These are phyloP conservation scores for Felis catus DNA, from an alignment of 2,113 vertebrate species.

Conservation along the genomic window DNA sequence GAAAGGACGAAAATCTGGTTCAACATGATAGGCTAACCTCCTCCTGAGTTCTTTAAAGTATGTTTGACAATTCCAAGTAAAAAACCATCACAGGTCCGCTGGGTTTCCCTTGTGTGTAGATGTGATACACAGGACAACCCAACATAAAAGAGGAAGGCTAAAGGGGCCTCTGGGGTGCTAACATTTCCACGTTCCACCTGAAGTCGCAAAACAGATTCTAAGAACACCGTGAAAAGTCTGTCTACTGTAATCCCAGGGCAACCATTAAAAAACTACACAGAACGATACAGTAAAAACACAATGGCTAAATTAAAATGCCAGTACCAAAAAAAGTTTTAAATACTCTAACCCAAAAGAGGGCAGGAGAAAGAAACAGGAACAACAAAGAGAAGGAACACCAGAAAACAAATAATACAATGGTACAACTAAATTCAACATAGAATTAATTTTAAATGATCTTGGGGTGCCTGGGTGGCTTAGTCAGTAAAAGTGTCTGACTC, in stretches of 20 bases:
- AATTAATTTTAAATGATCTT: background rate
- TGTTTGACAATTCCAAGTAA: background rate
- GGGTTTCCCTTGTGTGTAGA: background rate
- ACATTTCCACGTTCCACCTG: background rate
- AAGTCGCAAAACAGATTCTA: background rate
- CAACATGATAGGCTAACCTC: background rate
- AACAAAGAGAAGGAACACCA: background rate
- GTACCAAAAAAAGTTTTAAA: background rate
- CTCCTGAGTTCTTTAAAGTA: background rate
- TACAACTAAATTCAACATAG: background rate
- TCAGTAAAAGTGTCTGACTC: too few species aligned
- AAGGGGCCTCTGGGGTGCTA: background rate
- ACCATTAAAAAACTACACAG: background rate
- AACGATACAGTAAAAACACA: background rate
- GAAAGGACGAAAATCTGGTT: background rate
- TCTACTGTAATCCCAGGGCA: background rate
- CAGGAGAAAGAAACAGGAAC: background rate
- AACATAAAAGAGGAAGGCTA: background rate
- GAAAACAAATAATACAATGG: background rate
- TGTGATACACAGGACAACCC: background rate
- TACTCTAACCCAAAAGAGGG: constrained; percentile 2
- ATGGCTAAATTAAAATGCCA: background rate
- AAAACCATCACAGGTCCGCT: background rate
- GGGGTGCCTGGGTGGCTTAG: too few species aligned
- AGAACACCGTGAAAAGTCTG: background rate